These are phyloP conservation scores for Alaudala cheleensis DNA, from an alignment of 2,113 vertebrate species.

Conservation along the genomic window DNA sequence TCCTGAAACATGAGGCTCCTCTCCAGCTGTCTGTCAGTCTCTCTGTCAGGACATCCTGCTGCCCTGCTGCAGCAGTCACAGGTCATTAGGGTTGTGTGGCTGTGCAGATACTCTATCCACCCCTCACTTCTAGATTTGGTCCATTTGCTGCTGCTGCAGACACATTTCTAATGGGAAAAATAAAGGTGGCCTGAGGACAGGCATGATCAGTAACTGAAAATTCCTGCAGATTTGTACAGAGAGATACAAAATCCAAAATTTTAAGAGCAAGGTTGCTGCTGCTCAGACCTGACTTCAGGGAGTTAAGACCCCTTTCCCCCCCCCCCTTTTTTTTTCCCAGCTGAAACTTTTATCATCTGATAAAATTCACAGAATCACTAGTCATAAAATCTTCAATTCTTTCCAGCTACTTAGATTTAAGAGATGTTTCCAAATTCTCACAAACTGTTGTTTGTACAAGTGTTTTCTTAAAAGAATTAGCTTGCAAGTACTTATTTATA, in stretches of 20 bases:
- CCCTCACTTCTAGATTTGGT: neutral
- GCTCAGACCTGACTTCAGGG: neutral
- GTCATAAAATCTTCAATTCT: neutral
- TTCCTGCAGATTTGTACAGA: neutral
- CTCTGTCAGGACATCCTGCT: neutral
- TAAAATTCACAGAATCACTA: neutral
- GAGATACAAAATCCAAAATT: neutral
- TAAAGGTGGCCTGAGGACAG: neutral
- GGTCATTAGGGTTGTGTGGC: neutral
- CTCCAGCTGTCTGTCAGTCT: neutral
- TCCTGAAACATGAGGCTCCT: neutral
- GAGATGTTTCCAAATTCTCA: neutral
- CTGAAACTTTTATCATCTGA: neutral
- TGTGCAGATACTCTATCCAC: neutral
- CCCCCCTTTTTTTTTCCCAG: neutral
- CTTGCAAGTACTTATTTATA: constrained; percentile 17
- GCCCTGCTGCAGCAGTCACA: neutral
- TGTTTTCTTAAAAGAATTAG: neutral
- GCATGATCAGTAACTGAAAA: neutral
- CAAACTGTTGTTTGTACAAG: neutral
- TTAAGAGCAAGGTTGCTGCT: neutral
- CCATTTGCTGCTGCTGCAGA: neutral
- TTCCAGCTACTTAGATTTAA: neutral
- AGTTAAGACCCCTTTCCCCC: neutral
- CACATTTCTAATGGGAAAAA: neutral